phyloP scores from a whole-genome alignment of 2,797 vertebrate genomes.

The Galaxias olidus region DNA sequence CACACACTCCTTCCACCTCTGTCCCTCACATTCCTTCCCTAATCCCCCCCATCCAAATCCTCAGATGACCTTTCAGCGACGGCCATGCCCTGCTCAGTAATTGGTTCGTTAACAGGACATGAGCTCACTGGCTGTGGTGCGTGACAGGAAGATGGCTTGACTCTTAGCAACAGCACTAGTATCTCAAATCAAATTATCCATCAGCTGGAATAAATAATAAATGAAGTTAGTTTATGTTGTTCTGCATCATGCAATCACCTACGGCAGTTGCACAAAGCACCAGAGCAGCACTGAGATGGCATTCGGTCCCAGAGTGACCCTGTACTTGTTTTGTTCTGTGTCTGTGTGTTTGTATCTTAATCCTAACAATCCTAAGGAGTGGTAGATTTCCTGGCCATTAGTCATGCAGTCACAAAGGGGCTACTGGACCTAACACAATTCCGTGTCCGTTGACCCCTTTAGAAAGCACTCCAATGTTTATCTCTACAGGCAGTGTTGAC shows the following conservation, averaged over 20 bases:
- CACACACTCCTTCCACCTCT: slow-evolving; percentile 52
- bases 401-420: not conserved
- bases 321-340: too few relatives aligned
- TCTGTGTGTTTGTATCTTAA: too few relatives aligned
- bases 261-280: too few relatives aligned
- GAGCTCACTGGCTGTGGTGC: slow-evolving; percentile 25
- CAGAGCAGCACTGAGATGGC: too few relatives aligned
- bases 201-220: too few relatives aligned
- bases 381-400: too few relatives aligned
- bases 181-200: too few relatives aligned
- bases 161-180: too few relatives aligned
- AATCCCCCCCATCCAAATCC: slow-evolving; percentile 68
- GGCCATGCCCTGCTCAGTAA: slow-evolving; percentile 46
- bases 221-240: too few relatives aligned
- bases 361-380: too few relatives aligned
- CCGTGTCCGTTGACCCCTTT: slow-evolving; percentile 30
- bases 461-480: slow-evolving; percentile 30
- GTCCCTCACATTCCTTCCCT: slow-evolving; percentile 65
- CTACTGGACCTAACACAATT: slow-evolving; percentile 11
- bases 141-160: slow-evolving; percentile 12
- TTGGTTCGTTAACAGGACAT: slow-evolving; percentile 51
- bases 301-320: too few relatives aligned
- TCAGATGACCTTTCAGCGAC: slow-evolving; percentile 65
- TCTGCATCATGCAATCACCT: too few relatives aligned
- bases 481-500: slow-evolving; percentile 43